Base-by-base conservation (phyloP, 2,888 invertebrate species). In the Gymnoscelis rufifasciata region DNA sequence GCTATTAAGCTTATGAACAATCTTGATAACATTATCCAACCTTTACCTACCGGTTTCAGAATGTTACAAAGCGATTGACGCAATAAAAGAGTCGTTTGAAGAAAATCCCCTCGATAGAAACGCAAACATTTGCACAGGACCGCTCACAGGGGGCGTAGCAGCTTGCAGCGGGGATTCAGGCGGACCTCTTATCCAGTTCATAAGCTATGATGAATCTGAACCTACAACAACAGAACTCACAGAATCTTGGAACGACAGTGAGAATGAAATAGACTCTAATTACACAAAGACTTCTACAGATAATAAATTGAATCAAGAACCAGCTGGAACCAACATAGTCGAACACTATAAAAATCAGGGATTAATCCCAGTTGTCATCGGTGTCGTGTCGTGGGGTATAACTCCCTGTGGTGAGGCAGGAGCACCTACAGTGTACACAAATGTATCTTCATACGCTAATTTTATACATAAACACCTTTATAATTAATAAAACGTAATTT, bases 81-180 rank as follows among this genome's bases (percentile, higher is more conserved):
- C 69, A 1, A 44, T 84, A 28, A 72, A 72, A 52, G 78, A 78
- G 19, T 40, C 37, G 8, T 61, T 64, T 33, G 88, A 87, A 68
- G 43, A 43, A 0, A 86, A 88, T 52, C 87, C 89, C 11, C 59
- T 90, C 1, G 73, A 77, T 41, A 71, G 72, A 58, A 55, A 74
- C 0, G 78, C 83, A 12, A 88, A 91, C 52, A 71, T 91, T 26
- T 91, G 91, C 60, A 90, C 90, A 0, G 90, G 90, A 0, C 90
- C 90, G 0, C 59, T 81, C 3, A 67, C 66, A 2, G 89, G 89
- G 1, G 88, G 88, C 0, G 60, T 83, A 8, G 82, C 89, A n/a
- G 90, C 89, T 7, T 90, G 90, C 59, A 78, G 66, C 35, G 90
- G 90, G 8, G 91, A 91, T 52, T 90, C 90, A 6, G 90, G 90